Evolutionary conservation across 2,113 vertebrate genomes (phyloP), one percentile per base, ranked within the genome.

Genomic region (Saccopteryx bilineata): DNA sequence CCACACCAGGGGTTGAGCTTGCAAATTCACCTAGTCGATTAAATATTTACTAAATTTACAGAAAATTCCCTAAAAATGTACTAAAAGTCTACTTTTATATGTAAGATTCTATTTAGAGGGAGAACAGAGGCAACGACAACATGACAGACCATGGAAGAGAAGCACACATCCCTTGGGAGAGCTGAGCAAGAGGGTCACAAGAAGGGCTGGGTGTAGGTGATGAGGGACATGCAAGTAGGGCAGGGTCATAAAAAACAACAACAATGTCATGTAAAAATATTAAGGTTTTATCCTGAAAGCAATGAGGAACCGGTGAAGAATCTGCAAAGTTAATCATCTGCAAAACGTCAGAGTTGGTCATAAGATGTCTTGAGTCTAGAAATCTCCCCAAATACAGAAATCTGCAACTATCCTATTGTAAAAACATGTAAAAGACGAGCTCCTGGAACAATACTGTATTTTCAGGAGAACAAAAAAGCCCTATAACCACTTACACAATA

Each of bases 31-130:
- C 84, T 24, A 61, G 5, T 91, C 26, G 50, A 60, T 75, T 50
- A 94, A 78, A 61, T 50, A 84, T 28, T 87, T 60, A 88, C 18
- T 72, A 61, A 52, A 71, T 61, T 81, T 71, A 80, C 87, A 63
- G 17, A 52, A 52, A 63, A 75, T 28, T 31, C 60, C 60, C 80
- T 86, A 46, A 39, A 82, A 83, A 24, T 39, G 23, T 68, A 79
- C 33, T n/a, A 6, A 76, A 78, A 69, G 81, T 61, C 76, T 74
- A 78, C 14, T 96, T 87, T 87, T 58, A 72, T 31, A 75, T 12
- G 1, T 63, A 60, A 95, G 17, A 71, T 48, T 24, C 23, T 9
- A 6, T 1, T 50, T 6, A 24, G 56, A n/a, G 69, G 28, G 39
- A 84, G 48, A 46, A 60, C 14, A 33, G 24, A 31, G 46, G 24